These are phyloP conservation scores for Ylistrum balloti DNA, from an alignment of 1,140 invertebrate genomes.

Conservation along the genomic window DNA sequence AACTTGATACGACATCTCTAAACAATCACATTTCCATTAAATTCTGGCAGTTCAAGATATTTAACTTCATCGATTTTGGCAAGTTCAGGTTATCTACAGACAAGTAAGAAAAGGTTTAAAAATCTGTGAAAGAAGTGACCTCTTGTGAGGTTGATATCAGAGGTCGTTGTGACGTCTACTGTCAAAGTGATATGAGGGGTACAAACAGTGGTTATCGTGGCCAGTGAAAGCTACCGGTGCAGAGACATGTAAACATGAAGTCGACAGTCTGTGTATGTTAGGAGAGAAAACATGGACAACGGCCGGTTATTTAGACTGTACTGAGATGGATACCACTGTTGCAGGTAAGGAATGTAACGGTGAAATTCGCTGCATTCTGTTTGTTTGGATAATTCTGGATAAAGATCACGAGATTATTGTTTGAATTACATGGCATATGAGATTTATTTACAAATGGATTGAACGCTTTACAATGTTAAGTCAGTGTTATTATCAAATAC, in stretches of 20 bases:
- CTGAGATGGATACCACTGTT: neutral
- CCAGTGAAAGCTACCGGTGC: neutral
- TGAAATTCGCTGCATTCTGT: no score
- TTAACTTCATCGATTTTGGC: slow-evolving; percentile 26
- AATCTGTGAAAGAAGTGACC: slow-evolving; percentile 16
- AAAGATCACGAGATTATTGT: no score
- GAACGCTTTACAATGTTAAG: no score
- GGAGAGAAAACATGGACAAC: neutral
- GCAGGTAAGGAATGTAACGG: neutral
- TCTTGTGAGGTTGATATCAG: neutral
- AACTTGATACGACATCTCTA: neutral
- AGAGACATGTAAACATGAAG: slow-evolving; percentile 12
- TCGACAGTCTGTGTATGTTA: neutral
- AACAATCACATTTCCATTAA: slow-evolving; percentile 35
- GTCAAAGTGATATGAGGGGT: neutral
- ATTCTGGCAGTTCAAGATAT: neutral
- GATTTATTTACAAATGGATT: no score
- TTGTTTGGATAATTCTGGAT: no score
- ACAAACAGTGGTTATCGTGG: slow-evolving; percentile 11
- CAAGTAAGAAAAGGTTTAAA: slow-evolving; percentile 9
- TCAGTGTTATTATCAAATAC: no score
- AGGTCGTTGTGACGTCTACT: slow-evolving; percentile 9
- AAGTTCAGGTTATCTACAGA: slow-evolving; percentile 15
- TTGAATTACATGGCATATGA: no score
- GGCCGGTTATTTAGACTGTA: neutral